phyloP scores from a whole-genome alignment of 2,113 vertebrate genomes.

The Pachycephala philippinensis region DNA sequence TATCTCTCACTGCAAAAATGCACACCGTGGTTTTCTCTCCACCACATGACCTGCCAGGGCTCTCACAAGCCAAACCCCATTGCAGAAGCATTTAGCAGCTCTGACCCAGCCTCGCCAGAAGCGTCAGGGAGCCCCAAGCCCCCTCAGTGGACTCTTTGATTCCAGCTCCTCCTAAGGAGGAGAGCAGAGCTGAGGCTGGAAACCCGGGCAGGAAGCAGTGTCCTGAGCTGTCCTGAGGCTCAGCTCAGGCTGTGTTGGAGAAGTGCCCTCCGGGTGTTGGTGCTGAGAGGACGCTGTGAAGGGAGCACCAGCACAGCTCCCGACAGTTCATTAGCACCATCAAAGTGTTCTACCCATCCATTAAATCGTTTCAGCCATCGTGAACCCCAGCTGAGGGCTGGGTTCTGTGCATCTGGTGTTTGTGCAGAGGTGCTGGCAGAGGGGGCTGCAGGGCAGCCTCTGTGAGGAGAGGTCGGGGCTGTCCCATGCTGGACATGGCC shows the following conservation, averaged over 20 bases:
- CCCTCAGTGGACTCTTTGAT: not conserved
- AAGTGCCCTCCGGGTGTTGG: not conserved
- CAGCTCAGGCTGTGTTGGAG: not conserved
- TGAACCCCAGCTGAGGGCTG: not conserved
- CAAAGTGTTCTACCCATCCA: not conserved
- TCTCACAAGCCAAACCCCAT: not conserved
- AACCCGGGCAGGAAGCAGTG: accelerated
- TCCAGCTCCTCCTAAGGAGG: not conserved
- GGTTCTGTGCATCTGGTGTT: accelerated
- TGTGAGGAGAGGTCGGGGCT: not conserved
- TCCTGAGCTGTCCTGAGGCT: not conserved
- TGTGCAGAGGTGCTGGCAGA: not conserved
- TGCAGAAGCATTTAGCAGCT: not conserved
- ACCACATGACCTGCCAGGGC: not conserved
- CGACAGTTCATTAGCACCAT: not conserved
- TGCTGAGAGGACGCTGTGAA: not conserved
- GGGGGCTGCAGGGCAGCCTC: not conserved
- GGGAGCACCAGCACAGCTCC: not conserved
- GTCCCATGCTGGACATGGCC: not conserved
- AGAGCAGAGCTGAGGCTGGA: not conserved
- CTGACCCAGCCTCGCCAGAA: not conserved
- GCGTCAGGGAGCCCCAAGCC: not conserved
- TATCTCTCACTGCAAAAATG: not conserved
- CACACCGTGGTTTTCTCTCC: not conserved
- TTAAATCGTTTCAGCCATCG: accelerated